phyloP scores from a whole-genome alignment of 2,888 invertebrate species.

The Eupithecia tripunctaria region DNA sequence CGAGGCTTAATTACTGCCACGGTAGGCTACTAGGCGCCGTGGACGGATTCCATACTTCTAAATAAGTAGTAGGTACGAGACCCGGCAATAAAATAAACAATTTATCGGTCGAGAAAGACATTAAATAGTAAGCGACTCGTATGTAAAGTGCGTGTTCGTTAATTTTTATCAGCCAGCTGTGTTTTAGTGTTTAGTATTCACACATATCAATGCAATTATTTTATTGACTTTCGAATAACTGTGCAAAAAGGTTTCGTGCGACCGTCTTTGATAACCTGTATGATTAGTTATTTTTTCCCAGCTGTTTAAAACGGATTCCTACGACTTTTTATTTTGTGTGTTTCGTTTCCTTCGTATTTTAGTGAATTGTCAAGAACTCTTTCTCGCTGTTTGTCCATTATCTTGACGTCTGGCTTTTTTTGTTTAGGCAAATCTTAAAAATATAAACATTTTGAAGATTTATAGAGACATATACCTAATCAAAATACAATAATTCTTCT shows the following conservation, averaged over 20 bases:
- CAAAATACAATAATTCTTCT: too few species aligned
- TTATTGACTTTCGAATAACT: conserved; percentile 16
- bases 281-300: not conserved
- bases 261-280: not conserved
- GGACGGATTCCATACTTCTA: conserved; percentile 30
- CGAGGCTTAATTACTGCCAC: conserved; percentile 69
- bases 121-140: conserved; percentile 45
- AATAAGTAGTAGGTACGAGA: conserved; percentile 8
- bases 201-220: conserved; percentile 9
- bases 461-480: too few species aligned
- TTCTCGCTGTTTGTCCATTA: not conserved
- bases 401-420: too few species aligned
- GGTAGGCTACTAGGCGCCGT: conserved; percentile 53
- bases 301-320: not conserved
- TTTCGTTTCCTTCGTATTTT: not conserved
- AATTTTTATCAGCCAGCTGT: conserved; percentile 48
- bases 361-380: not conserved
- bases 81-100: conserved; percentile 48
- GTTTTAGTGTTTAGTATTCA: conserved; percentile 45
- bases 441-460: too few species aligned
- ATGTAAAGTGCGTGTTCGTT: conserved; percentile 46
- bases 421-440: too few species aligned
- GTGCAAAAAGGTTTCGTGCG: conserved; percentile 19
- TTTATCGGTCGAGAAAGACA: conserved; percentile 51
- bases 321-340: not conserved